phyloP scores from a whole-genome alignment of 2,113 vertebrate species.

The Anarrhichthys ocellatus region DNA sequence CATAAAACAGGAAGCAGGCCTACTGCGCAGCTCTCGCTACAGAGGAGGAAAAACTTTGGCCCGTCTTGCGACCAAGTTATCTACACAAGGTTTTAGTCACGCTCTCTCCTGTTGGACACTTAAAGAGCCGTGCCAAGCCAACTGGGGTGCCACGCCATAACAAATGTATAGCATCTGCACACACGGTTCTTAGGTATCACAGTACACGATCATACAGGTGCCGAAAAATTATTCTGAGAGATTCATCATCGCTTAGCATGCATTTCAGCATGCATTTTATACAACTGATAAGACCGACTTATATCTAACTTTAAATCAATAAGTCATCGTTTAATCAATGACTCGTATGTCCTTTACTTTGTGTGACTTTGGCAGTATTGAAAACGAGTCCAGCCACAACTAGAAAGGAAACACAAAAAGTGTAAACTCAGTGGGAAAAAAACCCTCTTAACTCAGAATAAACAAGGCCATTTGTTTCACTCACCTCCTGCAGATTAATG shows the following conservation, averaged over 20 bases:
- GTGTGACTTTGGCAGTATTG: background rate
- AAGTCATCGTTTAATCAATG: background rate
- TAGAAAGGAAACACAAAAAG: conserved; percentile 18
- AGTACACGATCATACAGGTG: background rate
- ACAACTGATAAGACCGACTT: background rate
- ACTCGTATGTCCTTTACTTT: background rate
- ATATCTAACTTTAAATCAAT: background rate
- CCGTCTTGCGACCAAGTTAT: conserved; percentile 12
- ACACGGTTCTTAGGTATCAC: background rate
- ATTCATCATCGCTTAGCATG: background rate
- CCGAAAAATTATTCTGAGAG: conserved; percentile 1
- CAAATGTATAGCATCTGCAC: background rate
- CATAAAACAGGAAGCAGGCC: conserved; percentile 39
- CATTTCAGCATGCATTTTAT: background rate
- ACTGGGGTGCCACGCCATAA: background rate
- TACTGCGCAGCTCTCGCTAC: conserved; percentile 36
- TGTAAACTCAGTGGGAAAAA: conserved; percentile 1
- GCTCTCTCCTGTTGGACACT: background rate
- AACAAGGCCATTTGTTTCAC: conserved; percentile 56
- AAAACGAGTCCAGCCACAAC: conserved; percentile 28
- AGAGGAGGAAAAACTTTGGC: conserved; percentile 20
- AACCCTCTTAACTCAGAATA: conserved; percentile 14
- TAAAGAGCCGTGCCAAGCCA: conserved; percentile 12
- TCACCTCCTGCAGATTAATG: conserved; percentile 68
- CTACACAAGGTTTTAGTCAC: background rate